Evolutionary conservation across 2,797 vertebrate species (phyloP).

Genomic region (Prionace glauca): DNA sequence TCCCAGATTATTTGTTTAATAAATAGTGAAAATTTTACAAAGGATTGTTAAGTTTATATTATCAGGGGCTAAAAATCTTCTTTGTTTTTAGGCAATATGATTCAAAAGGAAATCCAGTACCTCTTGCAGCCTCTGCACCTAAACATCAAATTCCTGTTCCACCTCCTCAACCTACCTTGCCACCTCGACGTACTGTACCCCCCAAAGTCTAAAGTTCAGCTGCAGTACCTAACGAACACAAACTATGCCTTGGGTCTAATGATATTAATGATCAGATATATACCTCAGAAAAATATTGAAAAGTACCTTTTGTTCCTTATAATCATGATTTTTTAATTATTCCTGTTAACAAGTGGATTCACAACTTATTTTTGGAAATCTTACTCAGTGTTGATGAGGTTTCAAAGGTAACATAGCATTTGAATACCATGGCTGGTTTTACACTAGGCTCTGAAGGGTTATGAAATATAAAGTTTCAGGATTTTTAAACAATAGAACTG

Average conservation of each 20-base stretch:
- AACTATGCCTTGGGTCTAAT: background rate
- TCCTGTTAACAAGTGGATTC: background rate
- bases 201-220: background rate
- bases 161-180: background rate
- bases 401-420: background rate
- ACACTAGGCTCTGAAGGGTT: background rate
- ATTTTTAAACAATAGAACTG: background rate
- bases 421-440: background rate
- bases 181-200: background rate
- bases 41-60: background rate
- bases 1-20: background rate
- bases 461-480: background rate
- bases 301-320: background rate
- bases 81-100: constrained; percentile 18
- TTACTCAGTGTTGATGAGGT: background rate
- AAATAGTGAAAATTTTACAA: background rate
- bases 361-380: background rate
- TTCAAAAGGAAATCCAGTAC: background rate
- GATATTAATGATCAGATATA: background rate
- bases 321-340: background rate
- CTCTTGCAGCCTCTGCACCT: background rate
- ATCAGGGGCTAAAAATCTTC: background rate
- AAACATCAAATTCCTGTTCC: background rate
- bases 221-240: background rate
- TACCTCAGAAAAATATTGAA: background rate